A percentile compares a stretch with the other conserved stretches of the same genome.
Evolutionary conservation across 2,113 vertebrate genomes (phyloP).

Genomic region (Lanius ludovicianus): DNA sequence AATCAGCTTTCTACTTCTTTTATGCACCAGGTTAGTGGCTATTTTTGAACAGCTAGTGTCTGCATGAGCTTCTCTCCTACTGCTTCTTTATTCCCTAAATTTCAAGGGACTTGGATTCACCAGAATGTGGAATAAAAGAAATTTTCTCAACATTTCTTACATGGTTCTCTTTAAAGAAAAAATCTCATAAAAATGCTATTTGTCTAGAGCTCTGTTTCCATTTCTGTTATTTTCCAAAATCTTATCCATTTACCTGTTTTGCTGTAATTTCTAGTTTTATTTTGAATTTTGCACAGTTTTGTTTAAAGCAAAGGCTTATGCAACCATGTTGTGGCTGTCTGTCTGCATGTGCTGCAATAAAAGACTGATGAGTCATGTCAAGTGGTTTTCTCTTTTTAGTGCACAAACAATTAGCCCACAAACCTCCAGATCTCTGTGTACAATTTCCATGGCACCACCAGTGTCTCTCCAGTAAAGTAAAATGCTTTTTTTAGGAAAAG

Average conservation of each 20-base stretch:
- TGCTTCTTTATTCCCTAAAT: background rate
- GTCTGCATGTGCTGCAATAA: background rate
- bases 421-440: background rate
- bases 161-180: background rate
- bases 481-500: background rate
- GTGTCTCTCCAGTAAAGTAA: background rate
- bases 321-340: background rate
- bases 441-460: accelerated
- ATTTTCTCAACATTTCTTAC: background rate
- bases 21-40: background rate
- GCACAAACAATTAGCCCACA: background rate
- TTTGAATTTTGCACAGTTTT: background rate
- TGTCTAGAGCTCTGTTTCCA: background rate
- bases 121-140: background rate
- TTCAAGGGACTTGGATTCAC: background rate
- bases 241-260: background rate
- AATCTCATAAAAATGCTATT: background rate
- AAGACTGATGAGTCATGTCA: background rate
- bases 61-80: background rate
- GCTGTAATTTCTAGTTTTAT: background rate
- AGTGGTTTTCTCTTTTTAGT: background rate
- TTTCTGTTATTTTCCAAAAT: background rate
- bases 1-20: background rate
- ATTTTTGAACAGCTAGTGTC: background rate
- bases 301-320: background rate